phyloP scores from a whole-genome alignment of 1,140 invertebrate species.

The Myzus persicae region DNA sequence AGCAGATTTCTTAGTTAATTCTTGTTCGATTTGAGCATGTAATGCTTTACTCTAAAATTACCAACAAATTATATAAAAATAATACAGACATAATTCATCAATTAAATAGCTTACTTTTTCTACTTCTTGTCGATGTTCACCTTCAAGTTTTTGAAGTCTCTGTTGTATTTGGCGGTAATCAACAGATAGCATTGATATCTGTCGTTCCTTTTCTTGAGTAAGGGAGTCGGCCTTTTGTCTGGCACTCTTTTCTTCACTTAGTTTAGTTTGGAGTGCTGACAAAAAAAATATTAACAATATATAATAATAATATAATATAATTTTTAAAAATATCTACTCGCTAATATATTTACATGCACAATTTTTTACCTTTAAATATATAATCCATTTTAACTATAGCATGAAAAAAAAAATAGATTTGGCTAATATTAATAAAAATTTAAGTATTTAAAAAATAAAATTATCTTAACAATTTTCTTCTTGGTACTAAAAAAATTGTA shows the following conservation, averaged over 20 bases:
- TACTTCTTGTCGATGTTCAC: constrained; percentile 85
- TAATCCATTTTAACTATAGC: constrained; percentile 64
- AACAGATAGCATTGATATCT: constrained; percentile 92
- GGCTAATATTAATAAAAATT: background rate
- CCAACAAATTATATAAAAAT: background rate
- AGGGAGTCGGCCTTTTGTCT: constrained; percentile 83
- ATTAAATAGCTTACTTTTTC: constrained; percentile 73
- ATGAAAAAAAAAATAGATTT: constrained; percentile 50
- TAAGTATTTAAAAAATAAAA: too few relatives aligned
- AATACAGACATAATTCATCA: background rate
- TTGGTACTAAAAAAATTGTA: too few relatives aligned
- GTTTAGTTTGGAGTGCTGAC: constrained; percentile 86
- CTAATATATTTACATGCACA: background rate
- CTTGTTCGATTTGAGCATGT: constrained; percentile 87
- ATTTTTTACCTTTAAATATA: constrained; percentile 66
- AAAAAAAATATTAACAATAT: background rate
- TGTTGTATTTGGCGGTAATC: constrained; percentile 93
- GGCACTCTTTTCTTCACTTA: constrained; percentile 87
- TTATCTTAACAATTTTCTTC: too few relatives aligned
- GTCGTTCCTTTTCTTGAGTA: constrained; percentile 89
- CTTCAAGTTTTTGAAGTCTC: constrained; percentile 86
- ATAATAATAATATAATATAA: background rate
- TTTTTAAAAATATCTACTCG: background rate
- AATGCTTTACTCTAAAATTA: constrained; percentile 72
- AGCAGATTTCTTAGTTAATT: constrained; percentile 79